Evolutionary conservation across 2,113 vertebrate genomes (phyloP).

Genomic region (Sylvilagus bachmani): DNA sequence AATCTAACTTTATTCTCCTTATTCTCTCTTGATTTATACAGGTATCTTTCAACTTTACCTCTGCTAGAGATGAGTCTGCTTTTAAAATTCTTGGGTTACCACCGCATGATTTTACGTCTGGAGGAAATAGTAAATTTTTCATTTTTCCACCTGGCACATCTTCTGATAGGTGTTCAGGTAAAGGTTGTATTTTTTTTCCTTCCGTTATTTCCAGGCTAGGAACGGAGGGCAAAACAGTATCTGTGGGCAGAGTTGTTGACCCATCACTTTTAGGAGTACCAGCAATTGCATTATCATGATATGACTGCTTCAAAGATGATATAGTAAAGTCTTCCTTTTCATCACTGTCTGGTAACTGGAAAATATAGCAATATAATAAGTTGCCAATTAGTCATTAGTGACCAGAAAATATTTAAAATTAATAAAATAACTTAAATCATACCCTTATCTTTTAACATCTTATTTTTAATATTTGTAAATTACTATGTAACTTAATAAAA

Average conservation of each 20-base stretch:
- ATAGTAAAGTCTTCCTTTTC: not conserved
- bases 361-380: slow-evolving; percentile 65
- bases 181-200: not conserved
- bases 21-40: slow-evolving; percentile 24
- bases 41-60: slow-evolving; percentile 74
- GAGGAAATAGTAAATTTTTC: not conserved
- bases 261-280: not conserved
- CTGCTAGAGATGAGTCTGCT: not conserved
- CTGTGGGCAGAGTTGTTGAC: not conserved
- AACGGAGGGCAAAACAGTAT: not conserved
- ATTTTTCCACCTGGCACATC: accelerated
- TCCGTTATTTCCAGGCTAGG: not conserved
- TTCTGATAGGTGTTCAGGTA: not conserved
- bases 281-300: not conserved
- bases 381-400: slow-evolving; percentile 26
- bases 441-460: not conserved
- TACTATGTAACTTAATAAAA: slow-evolving; percentile 35
- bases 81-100: not conserved
- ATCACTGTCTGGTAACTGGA: slow-evolving; percentile 54
- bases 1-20: slow-evolving; percentile 48
- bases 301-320: not conserved
- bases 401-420: slow-evolving; percentile 43
- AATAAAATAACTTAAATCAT: slow-evolving; percentile 3
- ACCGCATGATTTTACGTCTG: not conserved
- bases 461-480: slow-evolving; percentile 33